Percentiles rank a stretch among this genome's conserved stretches.
These are phyloP conservation scores for Megaustenia siamemsis DNA, from an alignment of 2,888 invertebrate species.

Conservation along the genomic window DNA sequence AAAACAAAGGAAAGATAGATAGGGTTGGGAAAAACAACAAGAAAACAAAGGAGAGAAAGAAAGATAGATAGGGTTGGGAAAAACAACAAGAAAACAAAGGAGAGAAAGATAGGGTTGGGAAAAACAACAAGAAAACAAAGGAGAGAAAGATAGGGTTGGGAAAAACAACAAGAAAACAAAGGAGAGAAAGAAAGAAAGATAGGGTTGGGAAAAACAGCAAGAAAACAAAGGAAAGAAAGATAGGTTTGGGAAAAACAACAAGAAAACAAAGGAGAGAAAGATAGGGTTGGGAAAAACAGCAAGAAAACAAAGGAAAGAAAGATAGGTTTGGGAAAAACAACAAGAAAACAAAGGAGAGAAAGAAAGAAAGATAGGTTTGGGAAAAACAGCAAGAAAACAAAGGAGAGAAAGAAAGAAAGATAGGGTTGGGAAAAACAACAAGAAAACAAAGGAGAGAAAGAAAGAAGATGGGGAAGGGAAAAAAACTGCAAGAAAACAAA, in stretches of 20 bases:
- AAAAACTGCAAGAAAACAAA: neutral
- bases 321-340: too few species aligned
- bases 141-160: too few species aligned
- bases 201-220: neutral
- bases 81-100: too few species aligned
- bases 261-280: neutral
- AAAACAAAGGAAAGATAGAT: too few species aligned
- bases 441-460: neutral
- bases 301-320: neutral
- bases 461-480: neutral
- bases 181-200: neutral
- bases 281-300: neutral
- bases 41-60: too few species aligned
- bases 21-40: too few species aligned
- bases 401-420: neutral
- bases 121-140: too few species aligned
- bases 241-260: neutral
- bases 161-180: neutral
- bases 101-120: too few species aligned
- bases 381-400: neutral
- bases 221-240: neutral
- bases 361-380: neutral
- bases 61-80: too few species aligned
- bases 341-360: too few species aligned
- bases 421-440: neutral